Evolutionary conservation across 1,140 invertebrate genomes (phyloP).

Genomic region (Ostrea denselamellosa): DNA sequence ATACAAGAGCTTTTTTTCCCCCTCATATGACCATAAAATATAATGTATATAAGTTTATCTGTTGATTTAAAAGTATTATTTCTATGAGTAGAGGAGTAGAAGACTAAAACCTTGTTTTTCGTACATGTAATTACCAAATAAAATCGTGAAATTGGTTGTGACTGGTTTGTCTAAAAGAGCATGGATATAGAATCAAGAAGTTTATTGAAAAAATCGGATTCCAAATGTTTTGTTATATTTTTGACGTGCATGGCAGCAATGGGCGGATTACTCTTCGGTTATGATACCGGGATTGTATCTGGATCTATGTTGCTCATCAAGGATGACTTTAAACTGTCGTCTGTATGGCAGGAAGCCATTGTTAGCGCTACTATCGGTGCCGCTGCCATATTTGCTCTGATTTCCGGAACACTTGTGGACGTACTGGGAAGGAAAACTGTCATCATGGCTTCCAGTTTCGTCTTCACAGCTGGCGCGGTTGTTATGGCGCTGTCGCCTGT

Average conservation of each 20-base stretch:
- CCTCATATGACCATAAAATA: too few species aligned
- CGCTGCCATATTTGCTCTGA: constrained; percentile 69
- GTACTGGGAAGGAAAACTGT: constrained; percentile 67
- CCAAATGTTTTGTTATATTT: constrained; percentile 70
- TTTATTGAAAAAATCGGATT: constrained; percentile 40
- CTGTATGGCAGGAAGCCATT: constrained; percentile 69
- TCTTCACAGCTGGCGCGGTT: constrained; percentile 72
- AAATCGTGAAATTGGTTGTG: too few species aligned
- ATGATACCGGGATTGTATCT: constrained; percentile 85
- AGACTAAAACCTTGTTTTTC: too few species aligned
- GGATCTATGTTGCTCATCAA: constrained; percentile 82
- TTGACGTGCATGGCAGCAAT: constrained; percentile 77
- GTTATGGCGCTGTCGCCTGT: constrained; percentile 72
- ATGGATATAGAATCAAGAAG: background rate
- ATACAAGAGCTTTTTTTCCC: too few species aligned
- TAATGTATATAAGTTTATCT: too few species aligned
- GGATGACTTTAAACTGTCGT: constrained; percentile 66
- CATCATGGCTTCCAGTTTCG: constrained; percentile 70
- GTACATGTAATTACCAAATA: too few species aligned
- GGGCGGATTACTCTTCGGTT: constrained; percentile 84
- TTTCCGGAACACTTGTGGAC: constrained; percentile 68
- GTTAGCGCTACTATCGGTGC: constrained; percentile 72
- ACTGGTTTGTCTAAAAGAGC: too few species aligned
- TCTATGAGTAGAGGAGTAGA: too few species aligned
- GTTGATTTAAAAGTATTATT: too few species aligned